These are phyloP conservation scores for Macquaria ambigua DNA, from an alignment of 2,113 vertebrate species.

Conservation along the genomic window DNA sequence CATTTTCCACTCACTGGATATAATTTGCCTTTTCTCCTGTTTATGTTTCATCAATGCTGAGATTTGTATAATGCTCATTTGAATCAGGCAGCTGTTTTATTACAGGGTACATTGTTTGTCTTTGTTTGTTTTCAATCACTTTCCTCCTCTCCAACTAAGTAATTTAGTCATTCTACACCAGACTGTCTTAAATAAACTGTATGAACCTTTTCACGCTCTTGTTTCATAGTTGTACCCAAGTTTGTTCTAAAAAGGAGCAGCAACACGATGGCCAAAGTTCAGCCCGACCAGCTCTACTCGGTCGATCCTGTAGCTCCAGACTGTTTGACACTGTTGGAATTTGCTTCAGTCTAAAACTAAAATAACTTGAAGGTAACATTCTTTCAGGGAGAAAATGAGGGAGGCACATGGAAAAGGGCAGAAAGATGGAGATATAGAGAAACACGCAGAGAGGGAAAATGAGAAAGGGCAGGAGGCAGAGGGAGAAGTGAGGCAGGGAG, in stretches of 20 bases:
- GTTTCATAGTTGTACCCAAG: not conserved
- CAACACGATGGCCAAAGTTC: constrained; percentile 1
- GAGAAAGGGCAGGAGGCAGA: constrained; percentile 4
- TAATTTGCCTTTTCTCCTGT: not conserved
- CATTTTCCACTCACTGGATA: not conserved
- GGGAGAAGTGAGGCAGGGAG: too few relatives aligned
- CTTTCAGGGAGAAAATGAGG: constrained; percentile 24
- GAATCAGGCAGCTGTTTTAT: constrained; percentile 22
- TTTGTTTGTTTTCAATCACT: not conserved
- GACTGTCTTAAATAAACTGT: not conserved
- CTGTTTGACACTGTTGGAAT: constrained; percentile 9
- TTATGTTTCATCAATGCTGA: constrained; percentile 17
- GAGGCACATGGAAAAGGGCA: constrained; percentile 13
- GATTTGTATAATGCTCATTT: constrained; percentile 35
- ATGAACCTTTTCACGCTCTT: not conserved
- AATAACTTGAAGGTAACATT: constrained; percentile 27
- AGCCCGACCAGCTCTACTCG: not conserved
- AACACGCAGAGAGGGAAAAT: not conserved
- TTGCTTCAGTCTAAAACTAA: constrained; percentile 23
- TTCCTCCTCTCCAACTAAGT: not conserved
- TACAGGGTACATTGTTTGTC: not conserved
- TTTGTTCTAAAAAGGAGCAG: constrained; percentile 9
- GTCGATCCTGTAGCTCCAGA: too few relatives aligned
- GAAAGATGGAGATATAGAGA: not conserved
- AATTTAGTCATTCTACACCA: not conserved